These are phyloP conservation scores for Lateolabrax maculatus DNA, from an alignment of 2,797 vertebrate species.

Conservation along the genomic window DNA sequence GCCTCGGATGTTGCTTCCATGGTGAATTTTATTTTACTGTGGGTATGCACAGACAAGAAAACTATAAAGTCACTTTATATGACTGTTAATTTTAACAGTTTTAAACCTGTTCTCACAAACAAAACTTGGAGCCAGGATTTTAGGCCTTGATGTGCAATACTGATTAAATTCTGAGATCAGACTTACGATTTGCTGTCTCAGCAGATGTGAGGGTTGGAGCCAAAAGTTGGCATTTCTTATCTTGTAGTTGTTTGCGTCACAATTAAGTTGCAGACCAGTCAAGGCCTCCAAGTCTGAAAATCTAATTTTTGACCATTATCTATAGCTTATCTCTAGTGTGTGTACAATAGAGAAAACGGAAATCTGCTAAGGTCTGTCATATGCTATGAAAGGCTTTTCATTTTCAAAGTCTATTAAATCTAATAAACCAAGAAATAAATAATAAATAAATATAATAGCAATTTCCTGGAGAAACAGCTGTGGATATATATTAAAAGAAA, in stretches of 20 bases:
- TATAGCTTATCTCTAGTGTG: slow-evolving; percentile 58
- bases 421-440: slow-evolving; percentile 80
- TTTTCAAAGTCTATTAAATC: slow-evolving; percentile 78
- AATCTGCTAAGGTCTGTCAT: slow-evolving; percentile 63
- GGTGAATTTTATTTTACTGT: neutral
- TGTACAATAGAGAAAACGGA: slow-evolving; percentile 51
- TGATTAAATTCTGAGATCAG: slow-evolving; percentile 73
- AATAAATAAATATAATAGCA: slow-evolving; percentile 82
- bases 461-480: slow-evolving; percentile 82
- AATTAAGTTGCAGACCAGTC: slow-evolving; percentile 58
- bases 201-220: slow-evolving; percentile 59
- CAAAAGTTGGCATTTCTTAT: slow-evolving; percentile 76
- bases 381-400: slow-evolving; percentile 68
- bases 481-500: slow-evolving; percentile 81
- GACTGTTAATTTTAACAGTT: neutral
- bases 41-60: neutral
- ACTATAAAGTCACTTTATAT: slow-evolving; percentile 18
- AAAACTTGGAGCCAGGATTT: slow-evolving; percentile 67
- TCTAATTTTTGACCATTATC: slow-evolving; percentile 68
- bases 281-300: slow-evolving; percentile 52
- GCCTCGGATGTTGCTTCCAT: neutral
- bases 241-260: slow-evolving; percentile 56
- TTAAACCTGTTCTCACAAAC: slow-evolving; percentile 37
- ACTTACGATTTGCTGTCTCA: slow-evolving; percentile 77
- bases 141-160: slow-evolving; percentile 57